These are phyloP conservation scores for Exaiptasia diaphana DNA, from an alignment of 64 coral and sea anemone genomes.

Conservation along the genomic window DNA sequence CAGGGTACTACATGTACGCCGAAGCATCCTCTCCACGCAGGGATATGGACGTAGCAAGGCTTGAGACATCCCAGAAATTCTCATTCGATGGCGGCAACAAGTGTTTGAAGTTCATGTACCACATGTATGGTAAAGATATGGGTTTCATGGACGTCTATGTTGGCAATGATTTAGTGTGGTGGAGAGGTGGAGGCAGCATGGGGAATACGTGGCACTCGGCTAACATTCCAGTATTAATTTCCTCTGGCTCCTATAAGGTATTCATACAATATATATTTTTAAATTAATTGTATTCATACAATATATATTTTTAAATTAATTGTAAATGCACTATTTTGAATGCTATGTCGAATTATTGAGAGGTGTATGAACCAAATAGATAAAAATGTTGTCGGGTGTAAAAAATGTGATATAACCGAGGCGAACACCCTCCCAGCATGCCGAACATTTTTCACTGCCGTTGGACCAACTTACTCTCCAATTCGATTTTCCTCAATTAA, in stretches of 20 bases:
- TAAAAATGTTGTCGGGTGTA: no score
- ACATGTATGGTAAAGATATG: slow-evolving; percentile 13
- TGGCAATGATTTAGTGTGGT: background rate
- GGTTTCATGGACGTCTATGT: slow-evolving; percentile 11
- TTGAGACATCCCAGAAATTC: background rate
- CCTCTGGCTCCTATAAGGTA: background rate
- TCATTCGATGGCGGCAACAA: slow-evolving; percentile 10
- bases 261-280: background rate
- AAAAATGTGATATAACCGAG: no score
- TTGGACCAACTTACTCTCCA: no score
- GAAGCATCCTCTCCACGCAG: slow-evolving; percentile 27
- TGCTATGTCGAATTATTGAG: no score
- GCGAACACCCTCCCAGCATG: no score
- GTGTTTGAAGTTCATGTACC: slow-evolving; percentile 21
- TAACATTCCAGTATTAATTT: background rate
- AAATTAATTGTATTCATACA: background rate
- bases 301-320: no score
- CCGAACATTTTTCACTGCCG: no score
- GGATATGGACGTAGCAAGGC: background rate
- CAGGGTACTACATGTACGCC: slow-evolving; percentile 46
- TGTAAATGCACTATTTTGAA: no score
- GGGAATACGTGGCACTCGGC: background rate
- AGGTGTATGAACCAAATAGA: no score
- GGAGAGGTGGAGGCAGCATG: background rate
- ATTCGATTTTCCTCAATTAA: no score